phyloP scores from a whole-genome alignment of 2,113 vertebrate species.

The Leucosticte australis region DNA sequence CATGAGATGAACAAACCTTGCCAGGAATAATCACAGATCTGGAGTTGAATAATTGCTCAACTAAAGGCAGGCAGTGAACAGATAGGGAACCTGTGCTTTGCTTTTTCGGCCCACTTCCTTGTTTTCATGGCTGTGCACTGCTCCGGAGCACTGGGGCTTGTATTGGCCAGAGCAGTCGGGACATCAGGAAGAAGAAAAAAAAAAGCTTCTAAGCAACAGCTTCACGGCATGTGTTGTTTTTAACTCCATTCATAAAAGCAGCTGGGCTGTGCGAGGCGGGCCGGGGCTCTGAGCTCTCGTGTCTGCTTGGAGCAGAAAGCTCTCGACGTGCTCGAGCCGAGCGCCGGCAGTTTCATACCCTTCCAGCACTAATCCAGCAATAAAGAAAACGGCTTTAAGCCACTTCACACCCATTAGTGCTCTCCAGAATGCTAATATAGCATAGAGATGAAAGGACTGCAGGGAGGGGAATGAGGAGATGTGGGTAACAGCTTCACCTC shows the following conservation, averaged over 20 bases:
- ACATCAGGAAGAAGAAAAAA: background rate
- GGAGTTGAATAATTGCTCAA: conserved; percentile 21
- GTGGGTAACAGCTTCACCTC: background rate
- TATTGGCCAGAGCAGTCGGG: background rate
- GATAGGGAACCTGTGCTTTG: conserved; percentile 5
- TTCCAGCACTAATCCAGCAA: background rate
- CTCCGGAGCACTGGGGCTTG: background rate
- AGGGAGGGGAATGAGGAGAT: background rate
- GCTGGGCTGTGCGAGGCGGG: background rate
- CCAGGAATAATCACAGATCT: conserved; percentile 35
- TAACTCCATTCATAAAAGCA: conserved; percentile 59
- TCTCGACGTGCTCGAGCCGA: background rate
- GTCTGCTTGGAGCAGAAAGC: background rate
- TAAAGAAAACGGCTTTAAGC: background rate
- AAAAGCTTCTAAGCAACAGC: conserved; percentile 9
- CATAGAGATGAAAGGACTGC: background rate
- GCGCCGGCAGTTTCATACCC: background rate
- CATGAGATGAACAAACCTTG: conserved; percentile 31
- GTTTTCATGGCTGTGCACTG: background rate
- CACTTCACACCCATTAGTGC: conserved; percentile 17
- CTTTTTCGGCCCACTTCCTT: conserved; percentile 30
- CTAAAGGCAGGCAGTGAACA: background rate
- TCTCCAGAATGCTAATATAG: background rate
- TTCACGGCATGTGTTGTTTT: conserved; percentile 9
- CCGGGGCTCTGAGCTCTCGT: background rate